phyloP scores from a whole-genome alignment of 2,113 vertebrate species.

The Ardeotis arabs region DNA sequence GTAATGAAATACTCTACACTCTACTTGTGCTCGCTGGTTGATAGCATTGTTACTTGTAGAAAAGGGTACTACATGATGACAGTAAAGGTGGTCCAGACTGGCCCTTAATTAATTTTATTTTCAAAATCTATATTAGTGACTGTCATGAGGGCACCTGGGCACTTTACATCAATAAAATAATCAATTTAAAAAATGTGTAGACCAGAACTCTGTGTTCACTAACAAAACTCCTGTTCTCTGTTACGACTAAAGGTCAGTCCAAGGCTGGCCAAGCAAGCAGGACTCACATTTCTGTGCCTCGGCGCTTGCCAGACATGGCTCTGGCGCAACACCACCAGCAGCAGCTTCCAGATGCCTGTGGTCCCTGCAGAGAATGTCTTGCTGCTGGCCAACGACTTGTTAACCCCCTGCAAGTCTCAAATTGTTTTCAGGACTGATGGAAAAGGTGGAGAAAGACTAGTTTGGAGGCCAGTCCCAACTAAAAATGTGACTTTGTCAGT shows the following conservation, averaged over 20 bases:
- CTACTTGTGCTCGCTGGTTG: neutral
- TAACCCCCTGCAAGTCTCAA: neutral
- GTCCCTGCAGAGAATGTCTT: neutral
- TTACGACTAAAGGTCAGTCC: slow-evolving; percentile 47
- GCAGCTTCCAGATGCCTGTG: neutral
- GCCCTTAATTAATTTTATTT: slow-evolving; percentile 70
- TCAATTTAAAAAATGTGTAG: slow-evolving; percentile 62
- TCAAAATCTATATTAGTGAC: slow-evolving; percentile 65
- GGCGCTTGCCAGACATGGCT: neutral
- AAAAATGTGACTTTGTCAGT: neutral
- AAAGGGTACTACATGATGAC: slow-evolving; percentile 44
- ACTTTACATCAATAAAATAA: slow-evolving; percentile 65
- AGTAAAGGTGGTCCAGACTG: slow-evolving; percentile 62
- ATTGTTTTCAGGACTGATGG: neutral
- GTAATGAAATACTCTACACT: slow-evolving; percentile 52
- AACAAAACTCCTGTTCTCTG: neutral
- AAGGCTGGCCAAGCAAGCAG: slow-evolving; percentile 47
- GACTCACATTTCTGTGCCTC: neutral
- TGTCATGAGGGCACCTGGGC: slow-evolving; percentile 56
- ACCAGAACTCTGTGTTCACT: slow-evolving; percentile 56
- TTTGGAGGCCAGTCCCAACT: neutral
- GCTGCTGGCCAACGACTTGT: neutral
- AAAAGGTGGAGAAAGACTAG: neutral
- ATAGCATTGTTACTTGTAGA: slow-evolving; percentile 47
- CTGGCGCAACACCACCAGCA: neutral